These are phyloP conservation scores for Trichechus manatus DNA, from an alignment of 2,113 vertebrate genomes.

Conservation along the genomic window DNA sequence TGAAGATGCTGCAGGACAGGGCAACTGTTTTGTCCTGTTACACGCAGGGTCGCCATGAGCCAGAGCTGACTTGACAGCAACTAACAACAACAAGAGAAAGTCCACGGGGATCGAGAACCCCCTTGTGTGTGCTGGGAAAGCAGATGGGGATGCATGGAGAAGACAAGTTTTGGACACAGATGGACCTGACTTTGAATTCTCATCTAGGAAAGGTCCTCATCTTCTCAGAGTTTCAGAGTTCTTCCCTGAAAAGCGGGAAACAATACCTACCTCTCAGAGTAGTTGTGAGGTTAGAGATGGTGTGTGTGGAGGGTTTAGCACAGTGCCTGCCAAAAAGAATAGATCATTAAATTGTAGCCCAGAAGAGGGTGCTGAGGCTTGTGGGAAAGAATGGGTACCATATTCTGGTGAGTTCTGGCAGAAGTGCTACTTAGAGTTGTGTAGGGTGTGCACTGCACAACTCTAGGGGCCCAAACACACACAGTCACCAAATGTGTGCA, in stretches of 20 bases:
- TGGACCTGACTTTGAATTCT: not conserved
- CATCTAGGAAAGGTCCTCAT: not conserved
- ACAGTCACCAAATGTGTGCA: not conserved
- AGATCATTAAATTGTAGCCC: not conserved
- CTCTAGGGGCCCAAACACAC: not conserved
- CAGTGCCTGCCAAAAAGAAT: not conserved
- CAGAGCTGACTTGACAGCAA: not conserved
- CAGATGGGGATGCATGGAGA: not conserved
- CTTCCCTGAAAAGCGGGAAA: not conserved
- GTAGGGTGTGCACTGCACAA: not conserved
- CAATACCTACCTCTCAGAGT: not conserved
- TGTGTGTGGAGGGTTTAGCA: not conserved
- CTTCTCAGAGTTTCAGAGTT: not conserved
- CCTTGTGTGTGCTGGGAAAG: not conserved
- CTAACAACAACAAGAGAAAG: not conserved
- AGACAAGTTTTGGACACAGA: not conserved
- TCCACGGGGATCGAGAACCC: rapidly evolving
- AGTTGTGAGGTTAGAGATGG: not conserved
- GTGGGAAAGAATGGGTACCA: not conserved
- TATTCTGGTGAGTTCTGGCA: not conserved
- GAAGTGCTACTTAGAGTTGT: not conserved
- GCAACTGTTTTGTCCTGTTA: not conserved
- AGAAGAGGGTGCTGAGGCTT: not conserved
- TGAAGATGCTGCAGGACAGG: not conserved
- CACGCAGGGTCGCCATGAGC: not conserved